Base-by-base conservation (phyloP, 2,888 invertebrate species). In the Rapana venosa region DNA sequence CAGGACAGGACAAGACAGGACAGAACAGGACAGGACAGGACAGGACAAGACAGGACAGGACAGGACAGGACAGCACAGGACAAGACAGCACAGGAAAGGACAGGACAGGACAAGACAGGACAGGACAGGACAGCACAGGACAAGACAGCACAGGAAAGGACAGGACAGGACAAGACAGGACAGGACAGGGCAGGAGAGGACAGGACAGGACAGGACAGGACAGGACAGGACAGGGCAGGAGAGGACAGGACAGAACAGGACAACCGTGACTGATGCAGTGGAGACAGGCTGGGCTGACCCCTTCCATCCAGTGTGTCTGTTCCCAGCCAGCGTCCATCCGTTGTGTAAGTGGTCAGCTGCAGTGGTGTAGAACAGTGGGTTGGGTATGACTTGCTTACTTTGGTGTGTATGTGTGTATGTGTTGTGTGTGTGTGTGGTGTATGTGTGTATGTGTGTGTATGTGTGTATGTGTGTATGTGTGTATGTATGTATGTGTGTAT, bases 51-150 rank as follows among this genome's bases (percentile, higher is more conserved):
- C 30, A 79, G 77, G 77, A 79, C 30, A 79, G 77, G 5, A 79
- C 77, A 79, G 77, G 77, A 79, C 77, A 79, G 77, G 22, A 32
- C 77, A n/a, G 32, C 77, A 79, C 32, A 79, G 77, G 22, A 32
- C 77, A 79, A 32, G 11, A 79, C 5, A 79, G 77, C 32, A 79
- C 77, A 79, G 32, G 32, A 30, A 30, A 79, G 32, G 30, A 79
- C 77, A 79, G 26, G 77, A 79, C 77, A 79, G 77, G 30, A 79
- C 77, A 79, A 32, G 77, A 79, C 32, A 79, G 77, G 22, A 79
- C 77, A 79, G 77, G 11, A 79, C 30, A 79, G 77, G 11, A 79
- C 77, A 79, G 32, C 11, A 79, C 32, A 79, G 77, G 30, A 32
- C 77, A n/a, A 17, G 5, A 79, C 32, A 79, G 32, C 11, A 79